Base-by-base conservation (phyloP, 2,888 invertebrate species). In the Actias luna region DNA sequence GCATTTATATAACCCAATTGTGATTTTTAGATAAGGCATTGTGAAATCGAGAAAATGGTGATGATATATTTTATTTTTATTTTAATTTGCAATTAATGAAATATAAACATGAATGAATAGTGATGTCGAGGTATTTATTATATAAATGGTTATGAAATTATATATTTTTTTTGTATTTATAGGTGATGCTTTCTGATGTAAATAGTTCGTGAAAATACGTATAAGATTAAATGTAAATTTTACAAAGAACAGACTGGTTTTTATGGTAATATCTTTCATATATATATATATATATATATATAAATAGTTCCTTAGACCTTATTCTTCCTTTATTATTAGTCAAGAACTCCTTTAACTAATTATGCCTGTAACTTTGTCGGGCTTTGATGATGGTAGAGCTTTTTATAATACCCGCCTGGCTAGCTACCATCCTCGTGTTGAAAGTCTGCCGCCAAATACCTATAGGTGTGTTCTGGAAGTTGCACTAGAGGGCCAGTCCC, bases 211-310 rank as follows among this genome's bases (percentile, higher is more conserved):
- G 84, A 84, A 79, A 84, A 85, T 74, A 75, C 69, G 74, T 86
- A 83, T 91, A 92, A 92, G 89, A 91, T 84, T 92, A 92, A 90
- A 92, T 91, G 92, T 92, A 92, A 81, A 91, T 92, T 92, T 92
- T 92, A 88, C 89, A 92, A 86, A 87, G 74, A 67, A 50, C 25
- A 29, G 64, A 46, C 22, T 55, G 39, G 55, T n/a, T 59, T 59
- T 59, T 55, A 52, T 50, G 8, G 4, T 25, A 8, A 12, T 2
- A 12, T 12, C 25, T 50, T 22, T 10, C 8, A 10, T 46, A 1
- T 39, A 5, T 16, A 39, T 16, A 12, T 39, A 14, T 10, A 14
- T 5, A 39, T 4, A n/a, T n/a, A n/a, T n/a, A n/a, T n/a, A n/a
- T n/a, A n/a, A n/a, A n/a, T n/a, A n/a, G n/a, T n/a, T n/a, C n/a